These are phyloP conservation scores for Agonum fuliginosum DNA, from an alignment of 2,888 invertebrate genomes.

Conservation along the genomic window DNA sequence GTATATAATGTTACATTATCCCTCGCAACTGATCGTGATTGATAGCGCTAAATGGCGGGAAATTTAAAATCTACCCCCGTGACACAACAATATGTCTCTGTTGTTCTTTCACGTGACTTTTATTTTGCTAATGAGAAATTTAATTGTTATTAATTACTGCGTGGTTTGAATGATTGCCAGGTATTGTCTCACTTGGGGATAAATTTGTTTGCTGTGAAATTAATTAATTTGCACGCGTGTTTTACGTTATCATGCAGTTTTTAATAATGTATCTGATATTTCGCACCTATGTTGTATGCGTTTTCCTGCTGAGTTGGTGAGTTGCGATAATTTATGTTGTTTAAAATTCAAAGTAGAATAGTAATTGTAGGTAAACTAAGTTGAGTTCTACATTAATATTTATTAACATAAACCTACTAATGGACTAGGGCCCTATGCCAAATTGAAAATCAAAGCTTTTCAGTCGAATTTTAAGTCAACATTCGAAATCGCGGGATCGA, in stretches of 20 bases:
- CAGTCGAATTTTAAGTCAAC: no score
- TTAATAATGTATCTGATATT: neutral
- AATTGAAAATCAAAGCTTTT: no score
- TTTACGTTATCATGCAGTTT: neutral
- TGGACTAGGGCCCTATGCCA: no score
- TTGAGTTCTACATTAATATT: no score
- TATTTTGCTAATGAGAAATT: constrained; percentile 28
- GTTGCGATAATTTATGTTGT: no score
- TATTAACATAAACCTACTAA: no score
- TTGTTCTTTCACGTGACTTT: constrained; percentile 38
- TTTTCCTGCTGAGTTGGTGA: no score
- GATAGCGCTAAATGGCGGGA: constrained; percentile 54
- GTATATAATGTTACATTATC: constrained; percentile 57
- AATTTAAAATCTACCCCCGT: constrained; percentile 51
- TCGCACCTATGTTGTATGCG: no score
- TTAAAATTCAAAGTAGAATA: no score
- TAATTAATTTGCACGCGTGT: neutral
- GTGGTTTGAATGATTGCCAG: constrained; percentile 4
- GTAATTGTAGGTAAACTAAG: no score
- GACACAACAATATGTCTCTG: constrained; percentile 45
- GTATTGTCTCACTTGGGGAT: neutral
- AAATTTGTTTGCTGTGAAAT: neutral
- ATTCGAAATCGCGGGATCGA: no score
- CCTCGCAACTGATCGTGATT: constrained; percentile 54
- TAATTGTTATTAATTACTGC: constrained; percentile 38